Percentiles rank a stretch among this genome's conserved stretches.
These are phyloP conservation scores for Tenthredo livida DNA, from an alignment of 2,888 invertebrate genomes.

Conservation along the genomic window DNA sequence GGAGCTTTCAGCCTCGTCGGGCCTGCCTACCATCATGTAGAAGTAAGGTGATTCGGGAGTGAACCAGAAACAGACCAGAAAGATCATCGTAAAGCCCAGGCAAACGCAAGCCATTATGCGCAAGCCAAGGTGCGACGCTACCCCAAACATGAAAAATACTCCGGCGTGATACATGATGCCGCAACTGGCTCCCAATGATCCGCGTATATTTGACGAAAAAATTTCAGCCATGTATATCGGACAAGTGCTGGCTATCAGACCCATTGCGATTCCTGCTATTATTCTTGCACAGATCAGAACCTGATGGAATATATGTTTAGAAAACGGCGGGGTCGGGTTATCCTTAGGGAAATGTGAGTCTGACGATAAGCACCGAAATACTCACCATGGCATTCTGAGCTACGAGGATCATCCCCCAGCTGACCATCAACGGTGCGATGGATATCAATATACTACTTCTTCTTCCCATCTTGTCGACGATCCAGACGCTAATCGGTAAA, in stretches of 20 bases:
- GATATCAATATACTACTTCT: conserved; percentile 63
- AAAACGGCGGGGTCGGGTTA: background rate
- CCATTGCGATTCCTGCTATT: conserved; percentile 63
- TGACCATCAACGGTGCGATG: conserved; percentile 60
- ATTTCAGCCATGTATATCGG: conserved; percentile 68
- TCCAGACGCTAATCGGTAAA: conserved; percentile 59
- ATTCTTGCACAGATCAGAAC: conserved; percentile 65
- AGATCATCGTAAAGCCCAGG: conserved; percentile 71
- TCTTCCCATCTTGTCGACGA: conserved; percentile 66
- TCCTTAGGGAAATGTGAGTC: conserved; percentile 38
- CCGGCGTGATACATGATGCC: conserved; percentile 79
- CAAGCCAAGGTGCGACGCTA: conserved; percentile 68
- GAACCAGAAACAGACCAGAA: conserved; percentile 72
- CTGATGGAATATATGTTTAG: conserved; percentile 54
- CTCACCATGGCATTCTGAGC: background rate
- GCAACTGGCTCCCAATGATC: conserved; percentile 82
- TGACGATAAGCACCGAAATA: conserved; percentile 9
- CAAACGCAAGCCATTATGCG: conserved; percentile 65
- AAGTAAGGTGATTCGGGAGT: conserved; percentile 80
- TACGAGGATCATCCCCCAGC: conserved; percentile 62
- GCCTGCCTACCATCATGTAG: conserved; percentile 67
- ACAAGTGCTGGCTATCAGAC: conserved; percentile 59
- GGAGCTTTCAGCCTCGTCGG: conserved; percentile 75
- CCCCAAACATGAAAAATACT: conserved; percentile 66
- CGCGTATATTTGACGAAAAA: conserved; percentile 74